Conservation (phyloP, 2,888 invertebrate species). For the Drosophila borealis region DNA sequence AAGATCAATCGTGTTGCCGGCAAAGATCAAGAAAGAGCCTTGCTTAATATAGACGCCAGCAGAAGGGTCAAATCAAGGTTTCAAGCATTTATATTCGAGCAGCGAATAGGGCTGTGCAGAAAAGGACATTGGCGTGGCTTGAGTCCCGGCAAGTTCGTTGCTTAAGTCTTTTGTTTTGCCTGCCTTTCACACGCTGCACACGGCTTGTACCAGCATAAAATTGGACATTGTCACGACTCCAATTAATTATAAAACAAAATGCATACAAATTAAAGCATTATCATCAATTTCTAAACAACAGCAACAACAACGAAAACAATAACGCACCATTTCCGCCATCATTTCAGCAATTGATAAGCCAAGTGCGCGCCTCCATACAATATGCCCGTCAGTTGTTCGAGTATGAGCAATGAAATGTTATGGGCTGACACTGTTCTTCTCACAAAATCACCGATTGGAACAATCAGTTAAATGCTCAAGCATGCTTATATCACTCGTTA, state of each 20-base stretch:
- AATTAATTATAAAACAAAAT: constrained; percentile 72
- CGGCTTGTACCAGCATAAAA: constrained; percentile 57
- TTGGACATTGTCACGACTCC: constrained; percentile 30
- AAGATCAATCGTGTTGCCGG: constrained; percentile 44
- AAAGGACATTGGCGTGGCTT: constrained; percentile 30
- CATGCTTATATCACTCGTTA: constrained; percentile 50
- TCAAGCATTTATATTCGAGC: constrained; percentile 2
- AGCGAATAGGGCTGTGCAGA: neutral
- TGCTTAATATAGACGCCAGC: constrained; percentile 74
- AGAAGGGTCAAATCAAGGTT: constrained; percentile 36
- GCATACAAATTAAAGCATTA: constrained; percentile 53
- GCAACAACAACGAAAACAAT: constrained; percentile 36
- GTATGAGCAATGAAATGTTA: constrained; percentile 52
- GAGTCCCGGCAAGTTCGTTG: constrained; percentile 57
- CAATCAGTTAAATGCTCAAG: constrained; percentile 74
- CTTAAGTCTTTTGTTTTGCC: constrained; percentile 72
- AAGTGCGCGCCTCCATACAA: constrained; percentile 44
- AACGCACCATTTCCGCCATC: constrained; percentile 82
- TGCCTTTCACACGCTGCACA: constrained; percentile 24
- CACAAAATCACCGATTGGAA: constrained; percentile 79
- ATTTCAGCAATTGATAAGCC: constrained; percentile 67
- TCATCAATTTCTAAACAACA: constrained; percentile 42
- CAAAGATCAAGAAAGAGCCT: constrained; percentile 59
- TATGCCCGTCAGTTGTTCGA: constrained; percentile 13
- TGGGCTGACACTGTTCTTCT: constrained; percentile 60